These are phyloP conservation scores for Thera obeliscata DNA, from an alignment of 2,888 invertebrate species.

Conservation along the genomic window DNA sequence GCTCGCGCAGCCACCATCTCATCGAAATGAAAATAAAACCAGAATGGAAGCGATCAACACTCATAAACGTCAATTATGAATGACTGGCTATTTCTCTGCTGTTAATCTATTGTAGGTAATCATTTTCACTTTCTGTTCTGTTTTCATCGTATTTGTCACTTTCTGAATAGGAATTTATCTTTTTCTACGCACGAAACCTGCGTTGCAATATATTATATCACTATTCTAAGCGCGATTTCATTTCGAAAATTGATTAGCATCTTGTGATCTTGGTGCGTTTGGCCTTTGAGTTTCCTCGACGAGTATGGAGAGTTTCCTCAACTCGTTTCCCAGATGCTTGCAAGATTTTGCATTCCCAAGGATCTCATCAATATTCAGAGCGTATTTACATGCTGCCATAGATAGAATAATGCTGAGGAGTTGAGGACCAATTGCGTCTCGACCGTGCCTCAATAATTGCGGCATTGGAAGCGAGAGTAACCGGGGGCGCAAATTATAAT, in stretches of 20 bases:
- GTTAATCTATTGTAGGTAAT: conserved; percentile 42
- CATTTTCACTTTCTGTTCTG: conserved; percentile 46
- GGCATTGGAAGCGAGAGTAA: conserved; percentile 52
- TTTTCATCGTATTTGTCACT: conserved; percentile 28
- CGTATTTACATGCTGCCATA: conserved; percentile 58
- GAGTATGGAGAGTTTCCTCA: conserved; percentile 52
- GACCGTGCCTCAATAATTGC: conserved; percentile 59
- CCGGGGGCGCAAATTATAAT: conserved; percentile 59
- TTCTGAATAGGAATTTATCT: conserved; percentile 36
- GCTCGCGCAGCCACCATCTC: conserved; percentile 34
- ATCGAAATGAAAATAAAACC: conserved; percentile 58
- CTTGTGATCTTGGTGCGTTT: conserved; percentile 11
- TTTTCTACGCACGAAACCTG: conserved; percentile 12
- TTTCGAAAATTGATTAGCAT: conserved; percentile 25
- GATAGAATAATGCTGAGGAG: conserved; percentile 43
- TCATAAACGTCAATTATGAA: conserved; percentile 53
- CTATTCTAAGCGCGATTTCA: conserved; percentile 14
- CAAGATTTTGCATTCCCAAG: conserved; percentile 55
- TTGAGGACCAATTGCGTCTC: conserved; percentile 51
- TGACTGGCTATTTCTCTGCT: conserved; percentile 41
- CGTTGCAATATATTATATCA: conserved; percentile 1
- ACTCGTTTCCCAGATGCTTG: conserved; percentile 46
- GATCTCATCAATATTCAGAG: conserved; percentile 65
- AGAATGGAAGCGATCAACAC: conserved; percentile 51
- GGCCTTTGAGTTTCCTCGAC: conserved; percentile 51